Evolutionary conservation across 2,113 vertebrate genomes (phyloP), one percentile per base, ranked within the genome.

Genomic region (Lepisosteus osseus): DNA sequence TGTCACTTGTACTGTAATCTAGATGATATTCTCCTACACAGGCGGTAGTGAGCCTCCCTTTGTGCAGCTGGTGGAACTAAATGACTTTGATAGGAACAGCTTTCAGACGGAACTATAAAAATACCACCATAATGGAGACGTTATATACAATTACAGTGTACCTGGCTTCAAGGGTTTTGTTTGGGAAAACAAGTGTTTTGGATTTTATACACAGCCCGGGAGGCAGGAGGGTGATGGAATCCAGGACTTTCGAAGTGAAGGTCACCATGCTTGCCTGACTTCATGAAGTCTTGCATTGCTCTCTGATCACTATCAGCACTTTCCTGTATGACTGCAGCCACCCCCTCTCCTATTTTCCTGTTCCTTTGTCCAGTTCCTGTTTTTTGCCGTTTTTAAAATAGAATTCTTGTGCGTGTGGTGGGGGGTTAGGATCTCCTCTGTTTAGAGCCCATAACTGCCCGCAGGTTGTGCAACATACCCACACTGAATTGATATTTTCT

Each of bases 321-420:
- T 61, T 70, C 68, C 68, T 59, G 68, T 44, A 43, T 41, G 8
- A 43, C 4, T 55, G 12, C 17, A 41, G 42, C 68, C 68, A 57
- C 41, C 41, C 68, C 29, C 55, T 61, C 66, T 15, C 44, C 11
- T 68, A 56, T 43, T 70, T 70, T 70, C 68, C 68, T 70, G 68
- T 70, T 59, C 41, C 68, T 70, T 61, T 70, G 54, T n/a, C n/a
- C 17, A 59, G 40, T 70, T 70, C 54, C 68, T 70, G 68, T 59
- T 69, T 40, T 69, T 17, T n/a, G 9, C 47, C 9, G 47, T 9
- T 51, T 17, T 9, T 51, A 51, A 51, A 6, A 51, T 51, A 9
- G 47, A 6, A 51, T 51, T 5, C 29, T 29, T 29, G 29, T 29
- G 47, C 2, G 9, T 9, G 47, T 5, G 47, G 2, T 4, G 29